A percentile compares a stretch with the other conserved stretches of the same genome.
Conservation (phyloP, 2,888 invertebrate genomes). For the Spilarctia lutea region DNA sequence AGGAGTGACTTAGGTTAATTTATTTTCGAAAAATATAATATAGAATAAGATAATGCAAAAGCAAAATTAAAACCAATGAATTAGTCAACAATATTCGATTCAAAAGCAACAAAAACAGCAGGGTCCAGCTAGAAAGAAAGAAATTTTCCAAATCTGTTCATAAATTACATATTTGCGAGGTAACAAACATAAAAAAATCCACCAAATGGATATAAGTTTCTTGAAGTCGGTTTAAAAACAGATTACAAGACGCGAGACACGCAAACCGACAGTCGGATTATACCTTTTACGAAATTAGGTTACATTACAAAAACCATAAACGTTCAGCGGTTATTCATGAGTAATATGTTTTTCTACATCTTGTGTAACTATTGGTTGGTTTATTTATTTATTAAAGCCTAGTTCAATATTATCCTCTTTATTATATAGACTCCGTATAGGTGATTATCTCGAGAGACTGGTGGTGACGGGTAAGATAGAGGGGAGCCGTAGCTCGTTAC, state of each 20-base stretch:
- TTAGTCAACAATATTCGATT: too few species aligned
- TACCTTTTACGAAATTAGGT: constrained; percentile 2
- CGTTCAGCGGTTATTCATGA: neutral
- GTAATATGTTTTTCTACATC: constrained; percentile 1
- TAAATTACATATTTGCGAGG: neutral
- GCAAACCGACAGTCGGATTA: neutral
- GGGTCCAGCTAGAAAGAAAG: too few species aligned
- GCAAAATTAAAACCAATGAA: too few species aligned
- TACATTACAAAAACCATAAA: neutral
- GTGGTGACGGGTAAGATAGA: too few species aligned
- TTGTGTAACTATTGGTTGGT: neutral
- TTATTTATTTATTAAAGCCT: neutral
- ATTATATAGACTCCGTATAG: neutral
- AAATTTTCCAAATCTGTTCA: neutral
- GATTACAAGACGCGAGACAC: neutral
- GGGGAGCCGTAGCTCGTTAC: too few species aligned
- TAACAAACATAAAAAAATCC: neutral
- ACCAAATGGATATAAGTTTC: neutral
- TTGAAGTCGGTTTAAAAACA: neutral
- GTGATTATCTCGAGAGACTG: too few species aligned
- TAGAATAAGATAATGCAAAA: too few species aligned
- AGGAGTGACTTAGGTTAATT: too few species aligned
- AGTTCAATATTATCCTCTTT: neutral
- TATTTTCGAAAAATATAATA: too few species aligned
- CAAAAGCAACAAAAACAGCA: too few species aligned